Evolutionary conservation across 35 echinoderm and acorn worm genomes (phyloP), one percentile per base, ranked within the genome.

Genomic region (Ophiothrix spiculata): DNA sequence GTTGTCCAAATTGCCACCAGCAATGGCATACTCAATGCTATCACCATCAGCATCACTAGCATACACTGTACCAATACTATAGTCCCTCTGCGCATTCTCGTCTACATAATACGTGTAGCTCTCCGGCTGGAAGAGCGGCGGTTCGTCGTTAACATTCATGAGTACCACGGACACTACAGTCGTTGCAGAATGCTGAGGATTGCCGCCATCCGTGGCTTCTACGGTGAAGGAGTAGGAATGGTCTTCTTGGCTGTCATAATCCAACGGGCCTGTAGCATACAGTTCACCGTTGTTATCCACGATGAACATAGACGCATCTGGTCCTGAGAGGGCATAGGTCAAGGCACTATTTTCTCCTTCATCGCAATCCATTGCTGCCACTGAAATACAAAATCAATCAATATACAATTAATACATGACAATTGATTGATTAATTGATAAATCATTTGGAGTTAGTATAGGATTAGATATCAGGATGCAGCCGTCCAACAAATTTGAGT

Each of bases 41-140:
- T 94, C 88, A 64, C 49, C 79, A 84, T 99, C 96, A 14, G 90
- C 81, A 42, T 99, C 96, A 25, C 92, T 99, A 14, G 90, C 96
- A 75, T 94, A 94, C 14, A 99, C 96, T 31, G 92, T 99, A 28
- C 89, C 92, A 13, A 99, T 88, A 49, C 79, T 85, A 38, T 94
- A 99, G 33, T 79, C 75, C 8, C 39, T 38, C 16, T 35, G 39
- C 15, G 96, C 96, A 35, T 82, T 91, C 63, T 99, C 96, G 60
- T 93, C 91, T 35, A 95, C 88, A 81, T 88, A 88, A 46, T 91
- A 95, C 6, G 85, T 84, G 81, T 91, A 95, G 13, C 41, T 80
- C 10, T 32, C 31, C 6, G 90, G 89, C 40, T 82, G 76, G 77
- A 99, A 99, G 25, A 86, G 46, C 6, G 96, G 96, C 1, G 77